Percentiles rank a stretch among this genome's conserved stretches.
These are phyloP conservation scores for Furcifer pardalis DNA, from an alignment of 2,797 vertebrate genomes.

Conservation along the genomic window DNA sequence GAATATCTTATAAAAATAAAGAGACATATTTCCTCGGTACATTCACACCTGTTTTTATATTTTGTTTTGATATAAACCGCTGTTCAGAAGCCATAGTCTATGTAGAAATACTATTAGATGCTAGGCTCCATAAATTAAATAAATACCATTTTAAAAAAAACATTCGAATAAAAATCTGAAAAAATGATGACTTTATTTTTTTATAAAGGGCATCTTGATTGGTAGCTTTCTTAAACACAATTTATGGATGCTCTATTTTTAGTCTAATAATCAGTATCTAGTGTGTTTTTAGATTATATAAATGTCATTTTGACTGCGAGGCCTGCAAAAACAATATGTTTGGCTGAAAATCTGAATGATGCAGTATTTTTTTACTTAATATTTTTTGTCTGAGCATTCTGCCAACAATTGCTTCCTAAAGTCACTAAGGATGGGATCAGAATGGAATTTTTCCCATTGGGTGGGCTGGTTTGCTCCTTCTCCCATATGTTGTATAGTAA, in stretches of 20 bases:
- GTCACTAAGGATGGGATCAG: too few species aligned
- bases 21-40: slow-evolving; percentile 39
- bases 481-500: too few species aligned
- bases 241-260: neutral
- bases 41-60: slow-evolving; percentile 5
- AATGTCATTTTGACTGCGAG: too few species aligned
- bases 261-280: neutral
- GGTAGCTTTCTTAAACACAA: neutral
- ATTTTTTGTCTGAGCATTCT: neutral
- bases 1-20: slow-evolving; percentile 50
- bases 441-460: too few species aligned
- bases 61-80: slow-evolving; percentile 28
- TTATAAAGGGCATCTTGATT: neutral
- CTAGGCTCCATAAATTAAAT: neutral
- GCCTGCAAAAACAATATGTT: neutral
- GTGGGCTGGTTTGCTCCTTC: too few species aligned
- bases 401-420: neutral
- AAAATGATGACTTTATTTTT: neutral
- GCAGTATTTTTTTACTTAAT: too few species aligned
- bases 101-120: neutral
- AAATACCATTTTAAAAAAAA: neutral
- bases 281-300: too few species aligned
- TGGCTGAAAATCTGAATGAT: neutral
- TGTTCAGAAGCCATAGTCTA: neutral
- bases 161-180: neutral